A percentile compares a stretch with the other conserved stretches of the same genome.
phyloP scores from a whole-genome alignment of 2,113 vertebrate species.

The Pimephales promelas region DNA sequence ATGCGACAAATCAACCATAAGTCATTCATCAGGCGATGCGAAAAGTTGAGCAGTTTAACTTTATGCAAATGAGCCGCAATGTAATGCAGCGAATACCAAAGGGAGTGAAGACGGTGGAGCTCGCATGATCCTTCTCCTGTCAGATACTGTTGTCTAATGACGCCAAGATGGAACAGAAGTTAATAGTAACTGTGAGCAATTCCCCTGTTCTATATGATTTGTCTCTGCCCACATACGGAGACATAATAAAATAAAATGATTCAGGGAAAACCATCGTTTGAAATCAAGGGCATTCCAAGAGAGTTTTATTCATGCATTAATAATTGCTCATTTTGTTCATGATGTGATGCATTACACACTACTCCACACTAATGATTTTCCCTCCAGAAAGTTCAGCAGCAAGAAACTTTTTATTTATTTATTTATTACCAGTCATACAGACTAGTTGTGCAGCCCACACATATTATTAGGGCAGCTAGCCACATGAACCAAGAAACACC shows the following conservation, averaged over 20 bases:
- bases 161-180: background rate
- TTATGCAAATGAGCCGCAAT: background rate
- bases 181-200: conserved; percentile 18
- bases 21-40: background rate
- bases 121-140: background rate
- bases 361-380: background rate
- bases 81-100: background rate
- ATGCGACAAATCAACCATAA: background rate
- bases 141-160: conserved; percentile 17
- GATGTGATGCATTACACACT: background rate
- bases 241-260: conserved; percentile 25
- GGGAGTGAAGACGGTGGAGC: background rate
- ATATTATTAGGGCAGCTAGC: no score
- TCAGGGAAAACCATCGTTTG: background rate
- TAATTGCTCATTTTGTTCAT: conserved; percentile 15
- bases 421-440: background rate
- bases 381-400: background rate
- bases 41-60: background rate
- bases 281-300: conserved; percentile 2
- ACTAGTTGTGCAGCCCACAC: background rate
- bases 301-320: conserved; percentile 8
- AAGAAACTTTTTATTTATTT: background rate
- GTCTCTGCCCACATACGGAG: conserved; percentile 14
- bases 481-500: no score
- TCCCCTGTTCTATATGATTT: conserved; percentile 18